Evolutionary conservation across 2,797 vertebrate genomes (phyloP).

Genomic region (Sternarchorhynchus goeldii): DNA sequence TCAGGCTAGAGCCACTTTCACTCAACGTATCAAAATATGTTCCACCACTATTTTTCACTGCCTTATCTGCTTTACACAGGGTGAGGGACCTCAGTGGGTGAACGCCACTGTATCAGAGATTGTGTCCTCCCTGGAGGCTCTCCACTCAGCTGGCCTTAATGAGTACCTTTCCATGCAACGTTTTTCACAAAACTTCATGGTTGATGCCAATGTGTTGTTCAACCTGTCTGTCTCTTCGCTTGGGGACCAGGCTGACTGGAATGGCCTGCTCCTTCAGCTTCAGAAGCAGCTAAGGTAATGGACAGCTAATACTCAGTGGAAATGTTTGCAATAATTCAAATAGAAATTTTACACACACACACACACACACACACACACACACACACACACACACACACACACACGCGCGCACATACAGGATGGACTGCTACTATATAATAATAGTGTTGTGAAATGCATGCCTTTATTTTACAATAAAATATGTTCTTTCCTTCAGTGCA

Average conservation of each 20-base stretch:
- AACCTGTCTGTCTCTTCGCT: slow-evolving; percentile 45
- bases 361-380: background rate
- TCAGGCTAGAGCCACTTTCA: slow-evolving; percentile 28
- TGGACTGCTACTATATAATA: background rate
- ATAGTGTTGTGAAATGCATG: too few species aligned
- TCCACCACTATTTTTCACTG: background rate
- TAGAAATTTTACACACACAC: background rate
- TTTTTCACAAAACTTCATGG: slow-evolving; percentile 48
- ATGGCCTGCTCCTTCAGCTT: slow-evolving; percentile 57
- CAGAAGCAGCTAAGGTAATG: slow-evolving; percentile 69
- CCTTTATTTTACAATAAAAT: too few species aligned
- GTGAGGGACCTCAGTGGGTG: slow-evolving; percentile 55
- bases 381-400: background rate
- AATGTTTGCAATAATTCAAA: background rate
- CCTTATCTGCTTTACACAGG: slow-evolving; percentile 60
- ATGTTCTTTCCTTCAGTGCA: too few species aligned
- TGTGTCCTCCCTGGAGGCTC: slow-evolving; percentile 55
- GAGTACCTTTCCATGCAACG: slow-evolving; percentile 46
- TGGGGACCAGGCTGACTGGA: slow-evolving; percentile 55
- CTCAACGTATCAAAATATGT: background rate
- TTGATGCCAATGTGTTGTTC: slow-evolving; percentile 44
- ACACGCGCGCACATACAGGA: background rate
- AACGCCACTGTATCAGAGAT: slow-evolving; percentile 64
- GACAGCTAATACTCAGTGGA: background rate
- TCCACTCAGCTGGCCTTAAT: slow-evolving; percentile 65